Conservation (phyloP, 2,888 invertebrate genomes). For the Periphyllus acericola region DNA sequence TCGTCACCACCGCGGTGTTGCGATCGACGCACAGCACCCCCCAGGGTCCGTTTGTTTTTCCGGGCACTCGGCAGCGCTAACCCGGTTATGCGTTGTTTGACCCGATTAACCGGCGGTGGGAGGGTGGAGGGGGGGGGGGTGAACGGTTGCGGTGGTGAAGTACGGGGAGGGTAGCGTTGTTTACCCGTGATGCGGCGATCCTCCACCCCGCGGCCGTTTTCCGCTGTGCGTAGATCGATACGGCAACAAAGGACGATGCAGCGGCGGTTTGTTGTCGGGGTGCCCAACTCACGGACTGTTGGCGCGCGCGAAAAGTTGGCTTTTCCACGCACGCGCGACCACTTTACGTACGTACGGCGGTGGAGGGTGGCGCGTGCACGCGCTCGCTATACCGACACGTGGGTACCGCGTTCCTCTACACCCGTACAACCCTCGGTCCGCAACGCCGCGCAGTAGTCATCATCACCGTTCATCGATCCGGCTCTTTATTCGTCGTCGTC, state of each 20-base stretch:
- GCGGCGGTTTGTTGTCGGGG: slow-evolving; percentile 15
- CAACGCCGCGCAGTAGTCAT: neutral
- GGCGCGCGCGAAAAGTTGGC: slow-evolving; percentile 15
- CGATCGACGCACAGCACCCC: too few species aligned
- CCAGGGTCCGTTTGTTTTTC: slow-evolving; percentile 32
- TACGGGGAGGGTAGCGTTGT: slow-evolving; percentile 6
- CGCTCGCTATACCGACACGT: slow-evolving; percentile 40
- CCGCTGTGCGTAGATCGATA: slow-evolving; percentile 38
- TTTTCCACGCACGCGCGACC: neutral
- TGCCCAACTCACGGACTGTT: slow-evolving; percentile 4
- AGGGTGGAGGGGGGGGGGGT: neutral
- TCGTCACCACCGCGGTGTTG: neutral
- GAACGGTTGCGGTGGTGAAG: too few species aligned
- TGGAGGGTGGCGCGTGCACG: slow-evolving; percentile 32
- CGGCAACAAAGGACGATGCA: slow-evolving; percentile 45
- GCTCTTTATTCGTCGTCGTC: slow-evolving; percentile 32
- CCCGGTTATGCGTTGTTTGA: slow-evolving; percentile 53
- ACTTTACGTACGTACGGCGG: neutral
- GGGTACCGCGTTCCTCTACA: slow-evolving; percentile 38
- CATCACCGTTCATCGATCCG: slow-evolving; percentile 20
- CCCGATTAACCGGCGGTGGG: slow-evolving; percentile 27
- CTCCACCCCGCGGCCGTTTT: slow-evolving; percentile 7
- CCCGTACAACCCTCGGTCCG: neutral
- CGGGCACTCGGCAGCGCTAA: slow-evolving; percentile 18
- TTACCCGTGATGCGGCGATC: slow-evolving; percentile 22